Evolutionary conservation across 2,888 invertebrate genomes (phyloP).

Genomic region (Meteorus cinctellus): DNA sequence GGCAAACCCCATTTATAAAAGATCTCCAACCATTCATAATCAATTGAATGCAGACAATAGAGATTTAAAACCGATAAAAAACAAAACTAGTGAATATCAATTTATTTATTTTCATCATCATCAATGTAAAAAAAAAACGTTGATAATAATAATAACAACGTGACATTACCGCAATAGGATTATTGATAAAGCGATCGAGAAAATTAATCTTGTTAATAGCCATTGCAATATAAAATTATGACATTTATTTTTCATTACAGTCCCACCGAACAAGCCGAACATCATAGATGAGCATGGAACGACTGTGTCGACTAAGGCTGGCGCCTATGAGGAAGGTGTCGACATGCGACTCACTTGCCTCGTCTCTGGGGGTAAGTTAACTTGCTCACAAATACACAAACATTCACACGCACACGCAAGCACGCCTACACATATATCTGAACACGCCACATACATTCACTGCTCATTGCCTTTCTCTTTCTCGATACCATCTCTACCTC

Average conservation of each 20-base stretch:
- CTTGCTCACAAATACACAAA: background rate
- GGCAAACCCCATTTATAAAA: no score
- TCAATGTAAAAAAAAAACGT: background rate
- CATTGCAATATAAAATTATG: conserved; percentile 8
- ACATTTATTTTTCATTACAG: conserved; percentile 75
- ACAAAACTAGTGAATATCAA: background rate
- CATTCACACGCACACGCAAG: no score
- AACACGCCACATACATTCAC: background rate
- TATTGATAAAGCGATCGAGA: background rate
- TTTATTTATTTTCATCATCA: background rate
- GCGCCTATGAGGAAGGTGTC: conserved; percentile 83
- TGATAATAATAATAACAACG: background rate
- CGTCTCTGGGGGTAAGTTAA: conserved; percentile 83
- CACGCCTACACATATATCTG: background rate
- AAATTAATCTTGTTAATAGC: conserved; percentile 26
- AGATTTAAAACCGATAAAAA: background rate
- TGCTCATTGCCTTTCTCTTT: conserved; percentile 14
- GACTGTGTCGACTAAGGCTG: conserved; percentile 79
- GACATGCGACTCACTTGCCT: conserved; percentile 83
- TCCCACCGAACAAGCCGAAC: conserved; percentile 83
- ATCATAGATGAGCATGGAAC: conserved; percentile 82
- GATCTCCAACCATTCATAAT: no score
- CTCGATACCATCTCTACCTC: conserved; percentile 19
- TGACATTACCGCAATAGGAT: background rate
- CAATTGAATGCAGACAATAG: no score